phyloP scores from a whole-genome alignment of 2,797 vertebrate genomes.

The Bradypodion ventrale region DNA sequence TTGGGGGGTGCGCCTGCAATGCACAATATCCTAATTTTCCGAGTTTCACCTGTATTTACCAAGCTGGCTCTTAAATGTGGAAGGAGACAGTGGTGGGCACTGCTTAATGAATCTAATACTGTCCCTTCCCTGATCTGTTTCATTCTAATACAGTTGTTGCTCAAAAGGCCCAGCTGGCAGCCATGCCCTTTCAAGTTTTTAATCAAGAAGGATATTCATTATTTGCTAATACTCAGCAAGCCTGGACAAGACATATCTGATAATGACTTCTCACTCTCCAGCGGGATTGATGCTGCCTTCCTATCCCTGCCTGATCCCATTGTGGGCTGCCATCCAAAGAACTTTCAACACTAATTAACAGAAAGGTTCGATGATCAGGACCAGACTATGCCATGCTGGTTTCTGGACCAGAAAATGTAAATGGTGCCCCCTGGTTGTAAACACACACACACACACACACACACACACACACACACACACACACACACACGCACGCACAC shows the following conservation, averaged over 20 bases:
- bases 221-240: not conserved
- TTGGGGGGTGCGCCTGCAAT: no score
- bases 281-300: not conserved
- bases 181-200: constrained; percentile 1
- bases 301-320: not conserved
- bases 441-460: no score
- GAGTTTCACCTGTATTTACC: no score
- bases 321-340: not conserved
- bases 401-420: not conserved
- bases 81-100: not conserved
- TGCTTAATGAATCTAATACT: not conserved
- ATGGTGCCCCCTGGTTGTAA: not conserved
- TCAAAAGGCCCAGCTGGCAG: not conserved
- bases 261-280: constrained; percentile 5
- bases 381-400: not conserved
- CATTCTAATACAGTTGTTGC: not conserved
- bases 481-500: not conserved
- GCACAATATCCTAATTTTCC: no score
- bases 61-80: not conserved
- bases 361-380: not conserved
- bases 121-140: not conserved
- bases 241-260: constrained; percentile 32
- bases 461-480: no score
- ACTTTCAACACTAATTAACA: not conserved
- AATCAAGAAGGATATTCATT: not conserved